Evolutionary conservation across 2,888 invertebrate genomes (phyloP).

Genomic region (Hecatera dysodea): DNA sequence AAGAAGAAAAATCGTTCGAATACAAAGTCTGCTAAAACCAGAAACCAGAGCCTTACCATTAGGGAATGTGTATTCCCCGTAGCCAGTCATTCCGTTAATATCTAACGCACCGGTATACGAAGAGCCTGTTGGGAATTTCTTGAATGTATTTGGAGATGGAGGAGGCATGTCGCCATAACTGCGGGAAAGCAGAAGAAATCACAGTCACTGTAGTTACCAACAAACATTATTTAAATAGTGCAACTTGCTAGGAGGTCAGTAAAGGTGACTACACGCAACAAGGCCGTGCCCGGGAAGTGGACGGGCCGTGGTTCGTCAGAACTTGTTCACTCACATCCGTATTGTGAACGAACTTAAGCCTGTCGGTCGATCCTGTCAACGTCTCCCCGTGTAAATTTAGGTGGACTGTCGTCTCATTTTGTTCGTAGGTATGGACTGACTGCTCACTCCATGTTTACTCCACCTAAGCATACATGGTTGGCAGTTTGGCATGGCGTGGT

Average conservation of each 20-base stretch:
- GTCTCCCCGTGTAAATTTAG: no score
- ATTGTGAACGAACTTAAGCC: no score
- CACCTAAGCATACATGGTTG: no score
- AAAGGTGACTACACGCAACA: not conserved
- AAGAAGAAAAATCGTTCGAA: not conserved
- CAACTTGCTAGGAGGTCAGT: not conserved
- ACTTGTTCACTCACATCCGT: no score
- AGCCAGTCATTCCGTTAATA: constrained; percentile 91
- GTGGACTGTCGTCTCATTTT: no score
- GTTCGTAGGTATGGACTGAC: no score
- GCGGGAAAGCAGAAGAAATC: constrained; percentile 6
- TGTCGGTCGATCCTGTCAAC: no score
- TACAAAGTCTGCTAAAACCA: no score
- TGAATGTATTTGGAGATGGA: constrained; percentile 69
- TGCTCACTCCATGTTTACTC: no score
- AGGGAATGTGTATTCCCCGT: constrained; percentile 91
- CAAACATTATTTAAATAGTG: not conserved
- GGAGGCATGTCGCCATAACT: constrained; percentile 79
- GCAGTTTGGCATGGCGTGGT: no score
- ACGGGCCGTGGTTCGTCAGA: no score
- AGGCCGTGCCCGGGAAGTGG: no score
- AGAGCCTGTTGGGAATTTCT: constrained; percentile 89
- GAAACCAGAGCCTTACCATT: constrained; percentile 82
- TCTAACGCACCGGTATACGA: constrained; percentile 92
- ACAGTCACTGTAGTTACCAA: not conserved